phyloP scores from a whole-genome alignment of 35 echinoderm and acorn worm species.

The Apostichopus japonicus region DNA sequence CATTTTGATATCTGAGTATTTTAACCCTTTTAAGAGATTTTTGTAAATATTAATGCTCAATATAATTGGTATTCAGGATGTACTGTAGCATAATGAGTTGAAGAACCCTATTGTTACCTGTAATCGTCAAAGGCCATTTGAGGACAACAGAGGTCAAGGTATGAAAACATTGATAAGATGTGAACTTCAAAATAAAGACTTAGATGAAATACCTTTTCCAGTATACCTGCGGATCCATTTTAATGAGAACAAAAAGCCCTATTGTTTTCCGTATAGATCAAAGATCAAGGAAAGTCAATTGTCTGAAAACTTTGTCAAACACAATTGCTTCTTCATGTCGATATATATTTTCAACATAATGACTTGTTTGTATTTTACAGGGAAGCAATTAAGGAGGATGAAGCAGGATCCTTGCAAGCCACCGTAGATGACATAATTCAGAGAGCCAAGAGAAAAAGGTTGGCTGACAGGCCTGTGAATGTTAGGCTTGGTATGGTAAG shows the following conservation, averaged over 20 bases:
- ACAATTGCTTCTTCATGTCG: neutral
- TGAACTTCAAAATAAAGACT: no score
- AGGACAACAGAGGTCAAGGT: neutral
- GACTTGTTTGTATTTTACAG: constrained; percentile 31
- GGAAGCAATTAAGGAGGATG: constrained; percentile 97
- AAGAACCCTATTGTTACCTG: no score
- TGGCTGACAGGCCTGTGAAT: constrained; percentile 84
- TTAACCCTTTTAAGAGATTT: no score
- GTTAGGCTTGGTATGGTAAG: constrained; percentile 97
- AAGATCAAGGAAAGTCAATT: neutral
- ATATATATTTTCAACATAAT: neutral
- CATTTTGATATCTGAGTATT: no score
- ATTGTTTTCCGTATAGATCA: neutral
- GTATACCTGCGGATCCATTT: no score
- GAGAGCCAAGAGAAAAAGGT: constrained; percentile 82
- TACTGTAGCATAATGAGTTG: no score
- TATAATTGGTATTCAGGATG: neutral
- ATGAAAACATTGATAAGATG: no score
- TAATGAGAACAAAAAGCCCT: no score
- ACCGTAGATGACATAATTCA: constrained; percentile 99
- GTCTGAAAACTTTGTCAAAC: neutral
- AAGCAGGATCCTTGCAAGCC: constrained; percentile 84
- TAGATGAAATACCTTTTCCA: no score
- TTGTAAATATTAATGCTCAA: no score
- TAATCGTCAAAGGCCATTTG: no score